These are phyloP conservation scores for Gymnarchus niloticus DNA, from an alignment of 2,113 vertebrate genomes.

Conservation along the genomic window DNA sequence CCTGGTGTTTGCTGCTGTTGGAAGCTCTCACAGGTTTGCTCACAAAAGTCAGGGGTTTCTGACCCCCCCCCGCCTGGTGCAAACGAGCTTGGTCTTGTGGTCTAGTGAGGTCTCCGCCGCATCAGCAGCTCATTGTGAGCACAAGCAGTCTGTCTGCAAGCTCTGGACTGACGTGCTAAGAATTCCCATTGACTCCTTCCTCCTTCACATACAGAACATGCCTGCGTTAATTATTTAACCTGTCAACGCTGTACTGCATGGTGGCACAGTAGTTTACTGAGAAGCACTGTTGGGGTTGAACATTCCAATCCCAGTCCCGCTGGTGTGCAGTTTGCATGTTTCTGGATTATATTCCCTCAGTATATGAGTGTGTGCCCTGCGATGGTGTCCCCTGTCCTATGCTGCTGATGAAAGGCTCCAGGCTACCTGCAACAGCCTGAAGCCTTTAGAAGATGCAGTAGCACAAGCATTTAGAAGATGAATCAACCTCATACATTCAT, in stretches of 20 bases:
- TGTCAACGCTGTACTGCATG: neutral
- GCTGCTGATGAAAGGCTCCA: neutral
- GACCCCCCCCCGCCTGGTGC: neutral
- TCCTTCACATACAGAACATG: neutral
- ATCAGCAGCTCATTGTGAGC: neutral
- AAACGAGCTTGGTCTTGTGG: neutral
- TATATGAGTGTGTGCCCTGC: neutral
- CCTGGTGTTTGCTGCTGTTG: no score
- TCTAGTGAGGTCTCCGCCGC: neutral
- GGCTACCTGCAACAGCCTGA: neutral
- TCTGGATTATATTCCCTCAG: neutral
- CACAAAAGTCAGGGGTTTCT: neutral
- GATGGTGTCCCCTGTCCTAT: neutral
- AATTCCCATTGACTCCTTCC: neutral
- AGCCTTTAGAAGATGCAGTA: neutral
- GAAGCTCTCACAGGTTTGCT: no score
- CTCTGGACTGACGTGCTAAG: neutral
- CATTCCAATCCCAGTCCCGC: neutral
- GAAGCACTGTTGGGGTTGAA: neutral
- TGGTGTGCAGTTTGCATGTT: neutral
- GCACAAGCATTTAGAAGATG: no score
- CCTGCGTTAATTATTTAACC: neutral
- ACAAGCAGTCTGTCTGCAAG: neutral
- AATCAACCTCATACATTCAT: no score
- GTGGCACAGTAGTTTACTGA: neutral